Percentiles rank a stretch among this genome's conserved stretches.
phyloP scores from a whole-genome alignment of 2,113 vertebrate species.

The Oostethus manadensis region DNA sequence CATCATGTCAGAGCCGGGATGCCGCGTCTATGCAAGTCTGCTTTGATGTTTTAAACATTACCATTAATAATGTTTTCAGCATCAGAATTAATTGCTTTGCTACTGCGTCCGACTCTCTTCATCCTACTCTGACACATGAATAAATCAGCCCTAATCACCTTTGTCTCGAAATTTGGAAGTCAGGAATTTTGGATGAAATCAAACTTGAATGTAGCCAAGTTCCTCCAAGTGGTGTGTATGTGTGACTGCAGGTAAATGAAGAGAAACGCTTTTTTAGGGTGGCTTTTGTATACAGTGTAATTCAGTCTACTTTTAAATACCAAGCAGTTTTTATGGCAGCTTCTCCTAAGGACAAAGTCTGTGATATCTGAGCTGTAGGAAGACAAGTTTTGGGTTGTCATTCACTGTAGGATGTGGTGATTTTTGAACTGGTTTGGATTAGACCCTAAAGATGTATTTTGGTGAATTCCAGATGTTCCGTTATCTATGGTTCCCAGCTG shows the following conservation, averaged over 20 bases:
- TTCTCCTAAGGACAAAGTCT: conserved; percentile 17
- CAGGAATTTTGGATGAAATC: conserved; percentile 54
- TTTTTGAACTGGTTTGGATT: conserved; percentile 59
- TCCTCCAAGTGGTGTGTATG: conserved; percentile 7
- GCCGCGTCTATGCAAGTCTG: conserved; percentile 57
- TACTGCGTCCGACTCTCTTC: conserved; percentile 58
- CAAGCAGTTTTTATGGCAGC: conserved; percentile 11
- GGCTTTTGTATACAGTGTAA: conserved; percentile 16
- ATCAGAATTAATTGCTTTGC: conserved; percentile 66
- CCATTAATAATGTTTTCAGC: conserved; percentile 71
- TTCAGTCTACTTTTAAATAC: conserved; percentile 13
- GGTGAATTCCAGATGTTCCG: conserved; percentile 69
- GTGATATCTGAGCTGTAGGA: conserved; percentile 43
- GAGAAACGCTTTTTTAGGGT: conserved; percentile 4
- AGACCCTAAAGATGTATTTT: conserved; percentile 56
- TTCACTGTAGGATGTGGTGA: conserved; percentile 60
- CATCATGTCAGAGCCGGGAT: conserved; percentile 57
- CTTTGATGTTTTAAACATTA: conserved; percentile 73
- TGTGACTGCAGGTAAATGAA: conserved; percentile 4
- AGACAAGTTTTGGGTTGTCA: conserved; percentile 48
- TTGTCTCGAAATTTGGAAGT: conserved; percentile 65
- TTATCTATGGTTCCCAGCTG: conserved; percentile 72
- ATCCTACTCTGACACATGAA: conserved; percentile 53
- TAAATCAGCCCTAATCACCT: conserved; percentile 65
- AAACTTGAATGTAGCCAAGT: conserved; percentile 38